Conservation (phyloP, 2,888 invertebrate genomes). For the Atrina japonica region DNA sequence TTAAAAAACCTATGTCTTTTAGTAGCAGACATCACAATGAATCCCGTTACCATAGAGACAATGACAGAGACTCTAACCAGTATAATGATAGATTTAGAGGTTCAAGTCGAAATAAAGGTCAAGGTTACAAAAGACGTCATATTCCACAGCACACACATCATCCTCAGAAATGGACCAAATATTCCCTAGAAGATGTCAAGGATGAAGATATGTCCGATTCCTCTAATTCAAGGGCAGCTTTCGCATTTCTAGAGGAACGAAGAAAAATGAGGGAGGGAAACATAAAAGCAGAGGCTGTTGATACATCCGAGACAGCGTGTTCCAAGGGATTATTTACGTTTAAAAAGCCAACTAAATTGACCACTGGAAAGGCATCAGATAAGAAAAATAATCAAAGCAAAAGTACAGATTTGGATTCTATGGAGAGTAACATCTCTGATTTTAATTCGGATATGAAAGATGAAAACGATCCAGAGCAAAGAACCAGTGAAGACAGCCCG, state of each 20-base stretch:
- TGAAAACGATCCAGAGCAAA: not conserved
- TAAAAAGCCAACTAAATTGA: constrained; percentile 44
- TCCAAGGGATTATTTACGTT: constrained; percentile 66
- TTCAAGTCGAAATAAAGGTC: constrained; percentile 39
- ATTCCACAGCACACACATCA: constrained; percentile 84
- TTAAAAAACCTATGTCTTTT: constrained; percentile 44
- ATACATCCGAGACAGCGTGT: constrained; percentile 57
- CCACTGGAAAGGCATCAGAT: not conserved
- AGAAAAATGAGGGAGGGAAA: constrained; percentile 59
- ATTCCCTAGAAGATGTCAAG: constrained; percentile 89
- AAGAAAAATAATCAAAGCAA: not conserved
- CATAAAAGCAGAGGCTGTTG: constrained; percentile 47
- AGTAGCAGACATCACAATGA: not conserved
- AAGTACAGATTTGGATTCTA: not conserved
- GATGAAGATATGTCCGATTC: constrained; percentile 89
- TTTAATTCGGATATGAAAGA: not conserved
- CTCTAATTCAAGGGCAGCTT: constrained; percentile 89
- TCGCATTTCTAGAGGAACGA: constrained; percentile 87
- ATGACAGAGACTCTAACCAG: constrained; percentile 7
- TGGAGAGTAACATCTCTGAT: no score
- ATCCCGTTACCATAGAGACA: constrained; percentile 14
- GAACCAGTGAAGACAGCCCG: not conserved
- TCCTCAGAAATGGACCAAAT: constrained; percentile 91
- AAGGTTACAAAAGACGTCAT: constrained; percentile 25
- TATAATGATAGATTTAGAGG: constrained; percentile 32